These are phyloP conservation scores for Hestina assimilis DNA, from an alignment of 1,140 invertebrate species.

Conservation along the genomic window DNA sequence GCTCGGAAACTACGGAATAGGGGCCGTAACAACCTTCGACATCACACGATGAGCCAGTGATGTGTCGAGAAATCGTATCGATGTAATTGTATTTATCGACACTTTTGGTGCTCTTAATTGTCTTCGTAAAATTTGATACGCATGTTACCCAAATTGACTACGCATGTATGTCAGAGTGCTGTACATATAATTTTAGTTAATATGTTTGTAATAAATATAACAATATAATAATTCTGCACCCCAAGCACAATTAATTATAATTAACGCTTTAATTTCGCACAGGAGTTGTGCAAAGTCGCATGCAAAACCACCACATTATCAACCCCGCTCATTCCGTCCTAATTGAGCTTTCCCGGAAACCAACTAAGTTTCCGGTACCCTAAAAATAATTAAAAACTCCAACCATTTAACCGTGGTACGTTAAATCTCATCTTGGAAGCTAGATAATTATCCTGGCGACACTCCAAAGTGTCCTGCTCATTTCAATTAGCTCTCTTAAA, in stretches of 20 bases:
- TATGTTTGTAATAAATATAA: background rate
- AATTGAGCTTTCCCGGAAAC: constrained; percentile 40
- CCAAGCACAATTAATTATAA: background rate
- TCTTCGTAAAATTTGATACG: too few species aligned
- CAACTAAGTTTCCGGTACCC: constrained; percentile 41
- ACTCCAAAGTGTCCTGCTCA: constrained; percentile 75
- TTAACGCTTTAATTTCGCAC: background rate
- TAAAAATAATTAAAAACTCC: constrained; percentile 67
- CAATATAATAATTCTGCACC: background rate
- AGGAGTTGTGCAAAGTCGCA: background rate
- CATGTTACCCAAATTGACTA: too few species aligned
- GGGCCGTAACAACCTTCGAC: constrained; percentile 59
- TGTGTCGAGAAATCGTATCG: constrained; percentile 6
- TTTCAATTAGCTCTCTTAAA: constrained; percentile 78
- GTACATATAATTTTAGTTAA: too few species aligned
- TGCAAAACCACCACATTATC: constrained; percentile 21
- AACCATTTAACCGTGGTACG: constrained; percentile 69
- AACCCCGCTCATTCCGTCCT: constrained; percentile 23
- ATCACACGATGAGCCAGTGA: constrained; percentile 55
- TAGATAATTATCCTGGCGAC: constrained; percentile 75
- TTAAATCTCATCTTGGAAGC: constrained; percentile 75
- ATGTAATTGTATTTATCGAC: background rate
- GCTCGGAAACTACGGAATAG: constrained; percentile 29
- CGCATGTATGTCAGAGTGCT: too few species aligned
- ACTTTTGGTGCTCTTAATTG: too few species aligned